Conservation (phyloP, 2,113 vertebrate genomes). For the Colistium nudipinnis region DNA sequence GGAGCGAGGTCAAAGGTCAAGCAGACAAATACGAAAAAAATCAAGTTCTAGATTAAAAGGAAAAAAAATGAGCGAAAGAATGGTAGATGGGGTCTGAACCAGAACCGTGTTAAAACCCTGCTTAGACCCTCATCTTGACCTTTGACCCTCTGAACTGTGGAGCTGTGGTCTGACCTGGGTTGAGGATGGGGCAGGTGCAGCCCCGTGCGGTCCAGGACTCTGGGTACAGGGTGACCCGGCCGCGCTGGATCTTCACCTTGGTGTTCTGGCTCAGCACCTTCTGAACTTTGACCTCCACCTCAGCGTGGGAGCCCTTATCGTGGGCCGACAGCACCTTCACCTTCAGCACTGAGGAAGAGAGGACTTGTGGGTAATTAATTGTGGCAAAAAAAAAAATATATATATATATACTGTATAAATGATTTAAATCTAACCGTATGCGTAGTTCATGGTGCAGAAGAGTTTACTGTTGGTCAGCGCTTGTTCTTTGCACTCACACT, state of each 20-base stretch:
- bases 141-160: too few species aligned
- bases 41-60: too few species aligned
- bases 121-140: too few species aligned
- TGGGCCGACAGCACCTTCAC: constrained; percentile 95
- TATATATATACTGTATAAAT: not conserved
- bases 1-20: constrained; percentile 17
- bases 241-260: constrained; percentile 88
- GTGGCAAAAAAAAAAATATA: too few species aligned
- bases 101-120: too few species aligned
- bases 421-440: constrained; percentile 87
- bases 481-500: constrained; percentile 97
- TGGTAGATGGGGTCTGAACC: too few species aligned
- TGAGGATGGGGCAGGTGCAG: constrained; percentile 97
- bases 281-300: constrained; percentile 96
- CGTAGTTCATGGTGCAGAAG: constrained; percentile 95
- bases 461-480: constrained; percentile 88
- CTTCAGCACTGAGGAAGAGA: constrained; percentile 87
- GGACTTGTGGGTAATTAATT: not conserved
- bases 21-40: too few species aligned
- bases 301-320: constrained; percentile 96
- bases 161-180: constrained; percentile 87
- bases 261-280: constrained; percentile 92
- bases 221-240: constrained; percentile 89
- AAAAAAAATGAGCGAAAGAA: too few species aligned
- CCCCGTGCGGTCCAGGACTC: constrained; percentile 97